Percentiles rank a stretch among this genome's conserved stretches.
These are phyloP conservation scores for Toxotes chatareus DNA, from an alignment of 2,113 vertebrate species.

Conservation along the genomic window DNA sequence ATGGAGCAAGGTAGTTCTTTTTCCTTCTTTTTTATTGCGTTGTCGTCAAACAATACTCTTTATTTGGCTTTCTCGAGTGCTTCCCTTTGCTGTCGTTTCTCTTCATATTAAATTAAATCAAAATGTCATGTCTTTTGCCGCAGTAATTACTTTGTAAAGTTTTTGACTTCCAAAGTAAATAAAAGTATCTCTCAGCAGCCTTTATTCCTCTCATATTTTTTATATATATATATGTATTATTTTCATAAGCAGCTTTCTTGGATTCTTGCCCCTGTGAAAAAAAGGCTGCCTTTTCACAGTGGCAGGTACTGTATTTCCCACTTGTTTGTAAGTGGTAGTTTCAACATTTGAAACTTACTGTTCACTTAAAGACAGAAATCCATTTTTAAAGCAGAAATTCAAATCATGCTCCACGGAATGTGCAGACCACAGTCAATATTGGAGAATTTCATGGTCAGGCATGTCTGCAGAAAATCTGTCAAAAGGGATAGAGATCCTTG, in stretches of 20 bases:
- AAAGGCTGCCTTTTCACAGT: neutral
- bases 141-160: slow-evolving; percentile 75
- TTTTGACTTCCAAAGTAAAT: slow-evolving; percentile 59
- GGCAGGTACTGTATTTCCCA: slow-evolving; percentile 7
- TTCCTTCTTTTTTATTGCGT: slow-evolving; percentile 61
- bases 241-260: slow-evolving; percentile 21
- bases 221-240: slow-evolving; percentile 25
- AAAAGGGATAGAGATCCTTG: slow-evolving; percentile 3
- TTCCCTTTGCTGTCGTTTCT: slow-evolving; percentile 61
- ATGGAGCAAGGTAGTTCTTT: slow-evolving; percentile 31
- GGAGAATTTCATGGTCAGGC: slow-evolving; percentile 42
- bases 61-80: slow-evolving; percentile 61
- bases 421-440: slow-evolving; percentile 16
- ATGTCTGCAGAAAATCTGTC: slow-evolving; percentile 17
- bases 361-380: slow-evolving; percentile 22
- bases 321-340: slow-evolving; percentile 30
- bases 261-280: slow-evolving; percentile 13
- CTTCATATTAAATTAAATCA: slow-evolving; percentile 70
- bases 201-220: slow-evolving; percentile 42
- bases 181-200: slow-evolving; percentile 48
- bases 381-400: slow-evolving; percentile 33
- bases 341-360: slow-evolving; percentile 12
- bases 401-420: slow-evolving; percentile 20
- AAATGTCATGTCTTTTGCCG: slow-evolving; percentile 65
- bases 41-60: slow-evolving; percentile 44